Percentiles rank a stretch among this genome's conserved stretches.
phyloP scores from a whole-genome alignment of 2,888 invertebrate species.

The Eutolmus rufibarbis region DNA sequence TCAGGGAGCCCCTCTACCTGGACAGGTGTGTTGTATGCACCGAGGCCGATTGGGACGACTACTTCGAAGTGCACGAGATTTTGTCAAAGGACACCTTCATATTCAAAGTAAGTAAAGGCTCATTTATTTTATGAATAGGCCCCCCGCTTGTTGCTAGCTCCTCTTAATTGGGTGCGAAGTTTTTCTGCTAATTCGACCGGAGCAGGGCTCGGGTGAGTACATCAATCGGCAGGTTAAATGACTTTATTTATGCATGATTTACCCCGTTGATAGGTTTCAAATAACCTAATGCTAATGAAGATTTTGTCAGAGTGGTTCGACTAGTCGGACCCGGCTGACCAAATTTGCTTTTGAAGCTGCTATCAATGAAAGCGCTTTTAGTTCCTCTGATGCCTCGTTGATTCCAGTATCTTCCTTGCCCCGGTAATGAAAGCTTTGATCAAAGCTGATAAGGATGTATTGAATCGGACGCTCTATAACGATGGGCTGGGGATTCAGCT shows the following conservation, averaged over 20 bases:
- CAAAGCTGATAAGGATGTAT: background rate
- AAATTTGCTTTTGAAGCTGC: background rate
- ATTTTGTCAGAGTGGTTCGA: background rate
- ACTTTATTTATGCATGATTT: constrained; percentile 24
- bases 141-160: background rate
- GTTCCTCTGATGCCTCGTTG: background rate
- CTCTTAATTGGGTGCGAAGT: background rate
- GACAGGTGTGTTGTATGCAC: constrained; percentile 88
- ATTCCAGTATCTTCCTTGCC: background rate
- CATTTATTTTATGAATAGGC: background rate
- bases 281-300: constrained; percentile 13
- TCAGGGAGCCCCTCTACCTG: constrained; percentile 89
- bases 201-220: background rate
- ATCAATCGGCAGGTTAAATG: background rate
- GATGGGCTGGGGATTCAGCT: background rate
- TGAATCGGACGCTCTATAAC: background rate
- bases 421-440: constrained; percentile 28
- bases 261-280: background rate
- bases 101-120: constrained; percentile 78
- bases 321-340: background rate
- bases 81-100: constrained; percentile 92
- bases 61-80: constrained; percentile 94
- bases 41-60: constrained; percentile 90
- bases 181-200: background rate
- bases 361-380: background rate